Base-by-base conservation (phyloP, 2,113 vertebrate species). In the Pterocles gutturalis region DNA sequence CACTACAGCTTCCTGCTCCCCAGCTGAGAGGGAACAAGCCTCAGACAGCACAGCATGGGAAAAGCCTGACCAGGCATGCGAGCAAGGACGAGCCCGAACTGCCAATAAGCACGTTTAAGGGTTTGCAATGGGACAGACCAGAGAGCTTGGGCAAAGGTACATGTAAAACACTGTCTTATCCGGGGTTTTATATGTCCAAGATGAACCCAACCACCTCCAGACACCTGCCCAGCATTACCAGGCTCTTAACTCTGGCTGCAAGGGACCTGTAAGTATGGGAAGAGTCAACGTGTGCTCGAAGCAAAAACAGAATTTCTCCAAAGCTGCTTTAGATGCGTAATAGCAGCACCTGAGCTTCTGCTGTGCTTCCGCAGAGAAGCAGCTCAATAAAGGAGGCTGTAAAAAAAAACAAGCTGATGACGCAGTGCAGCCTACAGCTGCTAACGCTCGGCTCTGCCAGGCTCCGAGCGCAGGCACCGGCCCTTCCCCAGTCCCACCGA, bases 61-160 rank as follows among this genome's bases (percentile, higher is more conserved):
- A 8, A 15, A 69, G 45, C 66, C 7, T 1, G 1, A n/a, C 9
- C 3, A 48, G 48, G 9, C 22, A 4, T 2, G 2, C 0, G 16
- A 62, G 66, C 48, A 13, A 58, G 45, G 65, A 28, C 66, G n/a
- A 76, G 45, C 17, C n/a, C 33, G 22, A 79, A 15, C 34, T 15
- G 20, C 36, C 36, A 49, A n/a, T 3, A 9, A 49, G 21, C 48
- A 25, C 0, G 2, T 29, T 3, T 29, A 21, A 67, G 54, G n/a
- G n/a, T 22, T n/a, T 43, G 66, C 34, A 69, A 9, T 1, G 25
- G 10, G 53, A 31, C 25, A 34, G 41, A 41, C 8, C 11, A 25
- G 45, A 24, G 49, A 31, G 38, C 28, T 12, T 9, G 67, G n/a
- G 34, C 61, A 75, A 10, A 70, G 49, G 20, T 65, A 26, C 14